Evolutionary conservation across 2,113 vertebrate genomes (phyloP).

Genomic region (Sylvilagus bachmani): DNA sequence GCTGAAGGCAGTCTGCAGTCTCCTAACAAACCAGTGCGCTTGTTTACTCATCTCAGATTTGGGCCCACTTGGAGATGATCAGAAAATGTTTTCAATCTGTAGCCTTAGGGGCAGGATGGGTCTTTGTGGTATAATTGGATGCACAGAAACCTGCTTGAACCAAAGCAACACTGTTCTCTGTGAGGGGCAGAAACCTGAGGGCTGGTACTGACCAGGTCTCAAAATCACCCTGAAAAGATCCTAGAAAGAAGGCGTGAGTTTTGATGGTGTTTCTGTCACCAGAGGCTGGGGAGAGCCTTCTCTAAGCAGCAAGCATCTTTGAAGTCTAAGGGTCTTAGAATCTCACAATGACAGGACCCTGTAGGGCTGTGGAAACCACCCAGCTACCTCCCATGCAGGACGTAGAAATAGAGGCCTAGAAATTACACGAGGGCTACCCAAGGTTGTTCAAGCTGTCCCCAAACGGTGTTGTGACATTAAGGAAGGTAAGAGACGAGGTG

Average conservation of each 20-base stretch:
- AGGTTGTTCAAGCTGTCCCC: neutral
- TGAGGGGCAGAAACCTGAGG: neutral
- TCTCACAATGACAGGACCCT: neutral
- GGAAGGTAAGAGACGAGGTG: neutral
- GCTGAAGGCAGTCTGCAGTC: neutral
- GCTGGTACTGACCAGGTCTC: neutral
- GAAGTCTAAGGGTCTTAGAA: neutral
- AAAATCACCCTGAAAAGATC: neutral
- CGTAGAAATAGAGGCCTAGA: neutral
- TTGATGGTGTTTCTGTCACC: neutral
- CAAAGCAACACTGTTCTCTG: neutral
- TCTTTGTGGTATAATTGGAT: constrained; percentile 36
- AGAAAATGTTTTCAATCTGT: constrained; percentile 34
- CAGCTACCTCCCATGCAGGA: neutral
- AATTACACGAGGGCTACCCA: neutral
- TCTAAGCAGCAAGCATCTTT: neutral
- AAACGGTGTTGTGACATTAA: neutral
- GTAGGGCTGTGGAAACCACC: neutral
- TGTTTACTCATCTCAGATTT: neutral
- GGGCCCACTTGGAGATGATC: neutral
- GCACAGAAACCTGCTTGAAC: neutral
- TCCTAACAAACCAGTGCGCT: neutral
- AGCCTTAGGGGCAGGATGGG: neutral
- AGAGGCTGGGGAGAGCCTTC: neutral
- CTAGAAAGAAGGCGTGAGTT: neutral